Base-by-base conservation (phyloP, 1,140 invertebrate genomes). In the Plodia interpunctella region DNA sequence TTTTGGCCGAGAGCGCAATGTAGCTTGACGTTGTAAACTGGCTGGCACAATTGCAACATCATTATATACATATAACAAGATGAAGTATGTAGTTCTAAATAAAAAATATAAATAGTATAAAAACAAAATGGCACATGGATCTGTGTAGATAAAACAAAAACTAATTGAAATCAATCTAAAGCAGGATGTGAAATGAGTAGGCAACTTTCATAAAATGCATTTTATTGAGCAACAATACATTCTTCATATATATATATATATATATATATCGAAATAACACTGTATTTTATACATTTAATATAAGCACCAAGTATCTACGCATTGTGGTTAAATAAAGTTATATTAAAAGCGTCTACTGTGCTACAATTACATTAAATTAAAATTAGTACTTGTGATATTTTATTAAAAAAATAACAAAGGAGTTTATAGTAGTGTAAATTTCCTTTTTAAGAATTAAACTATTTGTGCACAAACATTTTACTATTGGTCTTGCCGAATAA, bases 161-260 rank as follows among this genome's bases (percentile, higher is more conserved):
- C 38, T 15, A 61, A 25, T 21, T 59, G 44, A 32, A 32, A 32
- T 53, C 5, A n/a, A 28, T 53, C 5, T 25, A 44, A 44, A 50
- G 17, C 38, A 25, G 30, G 32, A 49, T 15, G 20, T 21, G 25
- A 68, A 71, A 71, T 62, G 55, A 68, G 44, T 59, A 68, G 49
- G 28, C 61, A 10, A 28, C 49, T 66, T 59, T 60, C 55, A 44
- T 20, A 65, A 60, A 58, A 74, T 61, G 64, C 44, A 50, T 44
- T 77, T 77, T 70, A 70, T 77, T 77, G 32, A 53, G 49, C 44
- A 60, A 72, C 60, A 55, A 60, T 64, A 65, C 63, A 65, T 60
- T 50, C 18, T 54, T 44, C n/a, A 53, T 49, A 57, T 49, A 57
- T 38, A 15, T 49, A 13, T n/a, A n/a, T n/a, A n/a, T n/a, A n/a